Evolutionary conservation across 2,113 vertebrate species (phyloP).

Genomic region (Bombycilla garrulus): DNA sequence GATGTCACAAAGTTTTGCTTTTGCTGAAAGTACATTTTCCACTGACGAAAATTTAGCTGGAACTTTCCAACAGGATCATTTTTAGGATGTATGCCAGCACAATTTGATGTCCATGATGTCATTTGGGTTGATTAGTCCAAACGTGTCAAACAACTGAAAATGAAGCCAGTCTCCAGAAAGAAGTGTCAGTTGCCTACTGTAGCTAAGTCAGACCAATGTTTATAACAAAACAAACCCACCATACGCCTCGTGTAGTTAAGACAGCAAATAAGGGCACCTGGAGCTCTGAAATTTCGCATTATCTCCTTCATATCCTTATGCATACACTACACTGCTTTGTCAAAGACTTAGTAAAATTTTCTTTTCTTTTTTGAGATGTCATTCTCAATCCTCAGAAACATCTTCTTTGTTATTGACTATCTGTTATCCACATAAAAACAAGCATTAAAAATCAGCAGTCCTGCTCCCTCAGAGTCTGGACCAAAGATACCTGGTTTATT

Average conservation of each 20-base stretch:
- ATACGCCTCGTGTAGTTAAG: neutral
- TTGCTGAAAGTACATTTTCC: neutral
- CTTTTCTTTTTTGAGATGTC: neutral
- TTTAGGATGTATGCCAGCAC: neutral
- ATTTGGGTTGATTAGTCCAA: neutral
- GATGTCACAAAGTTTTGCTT: neutral
- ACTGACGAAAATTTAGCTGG: neutral
- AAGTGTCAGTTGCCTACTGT: neutral
- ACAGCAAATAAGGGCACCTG: neutral
- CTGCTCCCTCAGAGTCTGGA: neutral
- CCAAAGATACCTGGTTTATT: neutral
- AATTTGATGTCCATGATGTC: neutral
- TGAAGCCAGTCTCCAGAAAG: neutral
- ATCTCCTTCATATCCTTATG: neutral
- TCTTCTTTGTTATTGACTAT: neutral
- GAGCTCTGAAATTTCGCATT: neutral
- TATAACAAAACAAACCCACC: neutral
- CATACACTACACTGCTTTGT: neutral
- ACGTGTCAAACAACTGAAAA: neutral
- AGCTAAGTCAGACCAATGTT: neutral
- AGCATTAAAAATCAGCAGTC: neutral
- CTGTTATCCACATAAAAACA: neutral
- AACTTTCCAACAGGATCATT: constrained; percentile 18
- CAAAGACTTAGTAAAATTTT: neutral
- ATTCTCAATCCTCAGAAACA: neutral